Conservation (phyloP, 2,888 invertebrate genomes). For the Diarsia mendica region DNA sequence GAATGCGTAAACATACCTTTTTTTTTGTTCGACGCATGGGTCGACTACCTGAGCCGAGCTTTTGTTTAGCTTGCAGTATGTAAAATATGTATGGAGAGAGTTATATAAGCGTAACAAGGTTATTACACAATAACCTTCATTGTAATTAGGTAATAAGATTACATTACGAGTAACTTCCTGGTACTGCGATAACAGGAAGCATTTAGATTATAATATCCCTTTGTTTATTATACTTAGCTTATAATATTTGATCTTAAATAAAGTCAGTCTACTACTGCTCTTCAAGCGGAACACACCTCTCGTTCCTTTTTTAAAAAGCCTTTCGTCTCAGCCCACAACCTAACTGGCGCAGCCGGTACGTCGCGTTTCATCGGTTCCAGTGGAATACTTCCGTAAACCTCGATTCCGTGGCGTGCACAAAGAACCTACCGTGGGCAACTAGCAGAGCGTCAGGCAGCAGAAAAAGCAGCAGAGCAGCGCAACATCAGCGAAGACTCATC, state of each 20-base stretch:
- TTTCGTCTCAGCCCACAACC: constrained; percentile 8
- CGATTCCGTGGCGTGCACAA: constrained; percentile 4
- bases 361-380: constrained; percentile 18
- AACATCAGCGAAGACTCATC: neutral
- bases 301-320: constrained; percentile 2
- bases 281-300: neutral
- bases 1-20: too few relatives aligned
- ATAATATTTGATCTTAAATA: neutral
- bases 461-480: neutral
- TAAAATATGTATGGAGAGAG: too few relatives aligned
- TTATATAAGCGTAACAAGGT: too few relatives aligned
- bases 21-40: too few relatives aligned
- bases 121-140: too few relatives aligned
- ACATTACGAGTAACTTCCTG: too few relatives aligned
- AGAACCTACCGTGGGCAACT: constrained; percentile 15
- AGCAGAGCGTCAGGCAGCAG: constrained; percentile 12
- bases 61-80: too few relatives aligned
- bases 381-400: constrained; percentile 10
- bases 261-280: neutral
- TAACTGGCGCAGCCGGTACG: constrained; percentile 17
- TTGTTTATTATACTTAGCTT: neutral
- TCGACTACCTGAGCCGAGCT: neutral
- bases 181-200: too few relatives aligned
- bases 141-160: too few relatives aligned
- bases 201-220: too few relatives aligned